These are phyloP conservation scores for Heliconius sara DNA, from an alignment of 2,888 invertebrate species.

Conservation along the genomic window DNA sequence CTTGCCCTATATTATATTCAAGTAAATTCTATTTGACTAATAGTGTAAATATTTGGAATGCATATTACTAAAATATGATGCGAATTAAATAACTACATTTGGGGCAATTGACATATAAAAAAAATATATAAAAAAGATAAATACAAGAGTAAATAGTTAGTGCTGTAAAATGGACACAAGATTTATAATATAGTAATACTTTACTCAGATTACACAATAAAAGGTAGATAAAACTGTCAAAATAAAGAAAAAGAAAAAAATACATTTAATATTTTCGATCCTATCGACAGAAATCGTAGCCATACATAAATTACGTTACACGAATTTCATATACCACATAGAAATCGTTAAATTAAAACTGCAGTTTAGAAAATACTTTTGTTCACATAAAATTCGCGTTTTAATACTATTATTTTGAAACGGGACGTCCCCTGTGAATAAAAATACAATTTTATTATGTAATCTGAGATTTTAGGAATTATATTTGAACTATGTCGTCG, in stretches of 20 bases:
- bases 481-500: not conserved
- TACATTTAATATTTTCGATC: not conserved
- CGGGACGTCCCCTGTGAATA: not conserved
- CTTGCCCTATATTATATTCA: conserved; percentile 46
- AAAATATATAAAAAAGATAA: conserved; percentile 2
- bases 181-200: conserved; percentile 14
- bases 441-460: not conserved
- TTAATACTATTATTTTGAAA: not conserved
- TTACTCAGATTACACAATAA: conserved; percentile 9
- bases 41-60: conserved; percentile 40
- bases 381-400: not conserved
- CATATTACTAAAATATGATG: conserved; percentile 33
- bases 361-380: not conserved
- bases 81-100: conserved; percentile 22
- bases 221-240: not conserved
- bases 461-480: conserved; percentile 7
- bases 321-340: not conserved
- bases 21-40: conserved; percentile 25
- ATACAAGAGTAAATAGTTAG: conserved; percentile 2
- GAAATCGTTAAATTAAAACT: no score
- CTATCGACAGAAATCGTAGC: not conserved
- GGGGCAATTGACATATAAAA: conserved; percentile 30
- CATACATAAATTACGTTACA: not conserved
- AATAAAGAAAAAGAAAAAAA: not conserved
- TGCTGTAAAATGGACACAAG: conserved; percentile 26